phyloP scores from a whole-genome alignment of 1,140 invertebrate genomes.

The Mylabris phalerata region DNA sequence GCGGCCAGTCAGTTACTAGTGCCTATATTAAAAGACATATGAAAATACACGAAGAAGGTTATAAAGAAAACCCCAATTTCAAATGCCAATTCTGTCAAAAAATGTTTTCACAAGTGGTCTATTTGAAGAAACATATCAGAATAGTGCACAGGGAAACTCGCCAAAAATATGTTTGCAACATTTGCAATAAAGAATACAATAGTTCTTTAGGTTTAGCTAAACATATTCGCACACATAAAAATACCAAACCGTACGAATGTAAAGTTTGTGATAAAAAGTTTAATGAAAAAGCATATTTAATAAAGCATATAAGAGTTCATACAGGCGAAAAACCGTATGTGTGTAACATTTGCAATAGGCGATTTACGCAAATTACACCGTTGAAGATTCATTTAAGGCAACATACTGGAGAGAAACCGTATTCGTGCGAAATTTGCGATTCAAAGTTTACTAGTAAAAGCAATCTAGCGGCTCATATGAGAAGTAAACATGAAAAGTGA shows the following conservation, averaged over 20 bases:
- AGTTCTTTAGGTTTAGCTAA: constrained; percentile 56
- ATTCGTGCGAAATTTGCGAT: too few relatives aligned
- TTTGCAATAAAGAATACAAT: constrained; percentile 67
- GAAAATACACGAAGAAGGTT: constrained; percentile 22
- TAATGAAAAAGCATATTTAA: too few relatives aligned
- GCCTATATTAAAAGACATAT: constrained; percentile 28
- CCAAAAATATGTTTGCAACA: constrained; percentile 41
- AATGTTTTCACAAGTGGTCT: constrained; percentile 13
- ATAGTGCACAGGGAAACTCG: constrained; percentile 6
- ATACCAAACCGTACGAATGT: constrained; percentile 54
- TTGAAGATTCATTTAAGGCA: too few relatives aligned
- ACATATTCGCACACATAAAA: constrained; percentile 61
- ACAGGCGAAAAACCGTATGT: too few relatives aligned
- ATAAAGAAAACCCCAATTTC: constrained; percentile 39
- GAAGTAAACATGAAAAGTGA: too few relatives aligned
- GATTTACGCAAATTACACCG: too few relatives aligned
- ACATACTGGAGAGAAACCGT: too few relatives aligned
- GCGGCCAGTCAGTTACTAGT: constrained; percentile 24
- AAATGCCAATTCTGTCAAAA: constrained; percentile 42
- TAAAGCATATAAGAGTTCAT: too few relatives aligned
- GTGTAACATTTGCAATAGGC: too few relatives aligned
- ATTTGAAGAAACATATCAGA: constrained; percentile 13
- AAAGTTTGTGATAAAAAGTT: too few relatives aligned
- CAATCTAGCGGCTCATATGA: too few relatives aligned
- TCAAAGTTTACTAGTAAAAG: too few relatives aligned